phyloP scores from a whole-genome alignment of 2,888 invertebrate genomes.

The Drosophila recens region DNA sequence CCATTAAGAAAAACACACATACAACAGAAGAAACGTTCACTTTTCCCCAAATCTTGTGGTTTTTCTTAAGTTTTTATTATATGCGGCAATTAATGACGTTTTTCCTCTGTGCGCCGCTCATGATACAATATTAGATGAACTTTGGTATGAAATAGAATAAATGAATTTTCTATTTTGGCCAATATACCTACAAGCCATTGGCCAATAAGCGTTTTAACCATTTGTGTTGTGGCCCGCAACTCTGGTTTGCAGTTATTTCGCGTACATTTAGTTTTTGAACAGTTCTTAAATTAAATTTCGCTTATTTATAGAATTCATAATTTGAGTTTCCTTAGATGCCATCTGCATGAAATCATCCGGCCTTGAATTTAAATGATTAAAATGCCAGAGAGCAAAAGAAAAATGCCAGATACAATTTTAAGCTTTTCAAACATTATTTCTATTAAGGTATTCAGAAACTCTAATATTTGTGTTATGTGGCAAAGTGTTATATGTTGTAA shows the following conservation, averaged over 20 bases:
- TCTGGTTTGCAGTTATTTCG: conserved; percentile 53
- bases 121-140: conserved; percentile 66
- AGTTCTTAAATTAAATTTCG: conserved; percentile 44
- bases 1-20: conserved; percentile 36
- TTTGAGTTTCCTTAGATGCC: conserved; percentile 49
- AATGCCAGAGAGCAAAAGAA: conserved; percentile 5
- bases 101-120: conserved; percentile 45
- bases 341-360: conserved; percentile 65
- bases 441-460: too few relatives aligned
- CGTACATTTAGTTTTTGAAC: conserved; percentile 51
- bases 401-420: conserved; percentile 6
- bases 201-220: conserved; percentile 16
- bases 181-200: conserved; percentile 27
- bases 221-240: conserved; percentile 7
- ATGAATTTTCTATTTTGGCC: conserved; percentile 32
- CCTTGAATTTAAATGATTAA: conserved; percentile 56
- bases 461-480: too few relatives aligned
- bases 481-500: too few relatives aligned
- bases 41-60: conserved; percentile 27
- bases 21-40: neutral
- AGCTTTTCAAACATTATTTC: neutral
- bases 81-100: conserved; percentile 70
- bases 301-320: conserved; percentile 59
- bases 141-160: conserved; percentile 21
- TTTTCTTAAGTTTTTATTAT: conserved; percentile 31